Base-by-base conservation (phyloP, 2,888 invertebrate species). In the Microctonus hyperodae region DNA sequence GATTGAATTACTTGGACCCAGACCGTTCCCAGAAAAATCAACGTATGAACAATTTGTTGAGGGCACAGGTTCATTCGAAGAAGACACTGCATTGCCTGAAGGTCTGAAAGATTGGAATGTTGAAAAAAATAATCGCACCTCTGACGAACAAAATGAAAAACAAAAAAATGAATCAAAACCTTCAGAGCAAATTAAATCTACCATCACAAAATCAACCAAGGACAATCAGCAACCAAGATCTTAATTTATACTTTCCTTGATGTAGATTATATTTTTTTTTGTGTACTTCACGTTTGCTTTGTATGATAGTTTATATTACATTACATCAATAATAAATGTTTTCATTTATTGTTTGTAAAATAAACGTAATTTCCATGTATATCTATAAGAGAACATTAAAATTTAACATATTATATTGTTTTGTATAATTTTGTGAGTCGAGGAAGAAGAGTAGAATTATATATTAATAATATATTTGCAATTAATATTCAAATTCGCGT, bases 1-100 rank as follows among this genome's bases (percentile, higher is more conserved):
- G 97, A 94, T 98, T 70, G 97, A 98, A 83, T 86, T 99, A 37
- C 87, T 99, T 56, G 99, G 99, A 0, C 88, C 90, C 28, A 87
- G 99, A 74, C 99, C 99, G 0, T 99, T 99, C 89, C 93, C 93
- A 11, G 99, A 99, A 85, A 98, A 98, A 86, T 97, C 98, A 13
- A 98, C 98, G 10, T 99, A 99, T 79, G 99, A 99, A 85, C 95
- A 99, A 81, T 99, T 99, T 85, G 99, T 99, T 0, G 98, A 97
- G 85, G 97, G 97, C 1, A 97, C 97, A 0, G 98, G 98, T 1
- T 97, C 98, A 0, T 90, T 98, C 77, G 99, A 99, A 72, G 99
- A 99, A 85, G 95, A 99, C 78, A 97, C 97, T 0, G 85, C 90
- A 0, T 87, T 99, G 75, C 99, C 99, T 0, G 95, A 96, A 85